These are phyloP conservation scores for Amiota minor DNA, from an alignment of 2,888 invertebrate genomes.

Conservation along the genomic window DNA sequence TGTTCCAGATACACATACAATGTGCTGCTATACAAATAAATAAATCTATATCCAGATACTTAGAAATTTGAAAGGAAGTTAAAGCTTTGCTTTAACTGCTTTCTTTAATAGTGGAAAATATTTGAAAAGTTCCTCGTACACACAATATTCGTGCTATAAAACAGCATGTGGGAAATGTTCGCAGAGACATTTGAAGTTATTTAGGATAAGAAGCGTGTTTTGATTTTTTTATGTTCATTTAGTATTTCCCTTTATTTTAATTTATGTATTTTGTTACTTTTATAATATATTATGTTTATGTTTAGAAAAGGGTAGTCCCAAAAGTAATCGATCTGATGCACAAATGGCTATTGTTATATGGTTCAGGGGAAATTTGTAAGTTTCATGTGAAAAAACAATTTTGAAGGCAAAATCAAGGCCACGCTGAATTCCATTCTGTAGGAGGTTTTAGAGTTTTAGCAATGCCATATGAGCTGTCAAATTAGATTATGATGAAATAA, in stretches of 20 bases:
- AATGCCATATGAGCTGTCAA: no score
- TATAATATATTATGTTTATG: neutral
- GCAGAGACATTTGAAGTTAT: neutral
- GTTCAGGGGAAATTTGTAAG: no score
- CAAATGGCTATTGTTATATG: no score
- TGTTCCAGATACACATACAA: neutral
- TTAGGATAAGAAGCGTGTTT: neutral
- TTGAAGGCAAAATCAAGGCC: no score
- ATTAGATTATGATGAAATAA: no score
- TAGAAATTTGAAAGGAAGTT: neutral
- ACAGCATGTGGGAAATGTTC: neutral
- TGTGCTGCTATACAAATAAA: neutral
- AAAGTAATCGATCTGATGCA: no score
- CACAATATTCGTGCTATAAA: constrained; percentile 1
- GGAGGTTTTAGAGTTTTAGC: no score
- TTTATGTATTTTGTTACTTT: neutral
- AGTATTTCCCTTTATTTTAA: neutral
- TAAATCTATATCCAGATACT: neutral
- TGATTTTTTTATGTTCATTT: constrained; percentile 12
- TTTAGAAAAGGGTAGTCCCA: no score
- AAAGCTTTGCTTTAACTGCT: constrained; percentile 23
- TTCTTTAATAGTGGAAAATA: constrained; percentile 32
- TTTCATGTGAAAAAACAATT: no score
- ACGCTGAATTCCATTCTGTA: no score
- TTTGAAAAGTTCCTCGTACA: constrained; percentile 3